Base-by-base conservation (phyloP, 1,140 invertebrate genomes). In the Heliconius melpomene region DNA sequence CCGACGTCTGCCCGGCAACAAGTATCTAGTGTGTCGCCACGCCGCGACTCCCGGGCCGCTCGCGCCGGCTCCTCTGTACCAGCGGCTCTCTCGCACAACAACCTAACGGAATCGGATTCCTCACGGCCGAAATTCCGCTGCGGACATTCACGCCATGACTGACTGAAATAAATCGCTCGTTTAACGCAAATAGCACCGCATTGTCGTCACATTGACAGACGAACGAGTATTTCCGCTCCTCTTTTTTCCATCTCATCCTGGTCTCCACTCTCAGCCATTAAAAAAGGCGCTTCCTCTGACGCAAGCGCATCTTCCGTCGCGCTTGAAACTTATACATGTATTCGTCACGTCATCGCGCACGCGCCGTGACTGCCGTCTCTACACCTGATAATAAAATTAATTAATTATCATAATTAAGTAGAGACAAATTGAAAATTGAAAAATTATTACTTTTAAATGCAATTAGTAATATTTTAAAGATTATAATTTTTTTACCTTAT, bases 131-230 rank as follows among this genome's bases (percentile, higher is more conserved):
- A 94, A 94, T 94, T 93, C 92, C 92, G 83, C 85, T 82, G 92
- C 89, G 92, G 92, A 89, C 92, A 84, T 94, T 94, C 92, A 94
- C 92, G 92, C 88, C 86, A 82, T 89, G 88, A 89, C 89, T 85
- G 90, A 93, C 92, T 94, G 90, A 94, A 94, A 94, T 94, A 94
- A 94, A 93, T 90, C 89, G 91, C 90, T 92, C 89, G 86, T 93
- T 91, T 91, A 92, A 94, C 92, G 88, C 89, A 94, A 92, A 94
- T 93, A 92, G 91, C 92, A 87, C 87, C 82, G 89, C 90, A 94
- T 91, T 93, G 91, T 94, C 89, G 89, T 87, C 89, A 86, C 91
- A 91, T 90, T 91, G 90, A 92, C 90, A 91, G 88, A 91, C 89
- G 83, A 87, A 91, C 87, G 89, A 85, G 85, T 88, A 89, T 89